These are phyloP conservation scores for Caligus rogercresseyi DNA, from an alignment of 1,140 invertebrate genomes.

Conservation along the genomic window DNA sequence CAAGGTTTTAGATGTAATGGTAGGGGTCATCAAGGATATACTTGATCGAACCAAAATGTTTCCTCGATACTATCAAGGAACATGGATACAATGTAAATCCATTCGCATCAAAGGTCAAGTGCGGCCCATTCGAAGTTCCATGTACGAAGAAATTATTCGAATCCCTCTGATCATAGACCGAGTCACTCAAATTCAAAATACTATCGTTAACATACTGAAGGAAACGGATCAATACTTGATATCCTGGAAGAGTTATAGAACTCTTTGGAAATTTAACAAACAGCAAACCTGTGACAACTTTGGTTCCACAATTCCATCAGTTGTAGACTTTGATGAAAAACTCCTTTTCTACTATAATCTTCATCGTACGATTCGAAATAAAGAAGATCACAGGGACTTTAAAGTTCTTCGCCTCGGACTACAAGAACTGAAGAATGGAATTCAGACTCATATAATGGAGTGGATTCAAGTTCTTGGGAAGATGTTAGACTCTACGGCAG, in stretches of 20 bases:
- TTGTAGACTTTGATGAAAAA: constrained; percentile 19
- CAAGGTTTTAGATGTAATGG: constrained; percentile 7
- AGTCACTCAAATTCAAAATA: constrained; percentile 43
- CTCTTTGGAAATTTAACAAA: constrained; percentile 65
- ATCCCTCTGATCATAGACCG: constrained; percentile 45
- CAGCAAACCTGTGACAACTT: constrained; percentile 51
- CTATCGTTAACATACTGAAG: constrained; percentile 39
- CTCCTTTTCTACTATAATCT: constrained; percentile 14
- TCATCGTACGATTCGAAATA: neutral
- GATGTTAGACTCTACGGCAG: constrained; percentile 8
- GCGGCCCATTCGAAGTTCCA: constrained; percentile 39
- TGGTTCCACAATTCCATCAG: constrained; percentile 24
- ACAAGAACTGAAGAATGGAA: neutral
- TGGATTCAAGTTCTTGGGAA: constrained; percentile 14
- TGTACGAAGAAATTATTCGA: constrained; percentile 54
- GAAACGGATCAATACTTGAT: constrained; percentile 45
- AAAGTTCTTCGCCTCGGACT: neutral
- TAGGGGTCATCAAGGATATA: neutral
- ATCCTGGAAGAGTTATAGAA: constrained; percentile 54
- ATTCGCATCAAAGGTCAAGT: constrained; percentile 35
- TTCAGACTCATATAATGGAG: constrained; percentile 8
- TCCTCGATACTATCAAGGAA: constrained; percentile 63
- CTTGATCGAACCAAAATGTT: constrained; percentile 45
- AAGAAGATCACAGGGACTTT: neutral
- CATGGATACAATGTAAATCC: constrained; percentile 48